Conservation (phyloP, 30 jellyfish, hydroid and myxozoan species). For the Sanderia malayensis region DNA sequence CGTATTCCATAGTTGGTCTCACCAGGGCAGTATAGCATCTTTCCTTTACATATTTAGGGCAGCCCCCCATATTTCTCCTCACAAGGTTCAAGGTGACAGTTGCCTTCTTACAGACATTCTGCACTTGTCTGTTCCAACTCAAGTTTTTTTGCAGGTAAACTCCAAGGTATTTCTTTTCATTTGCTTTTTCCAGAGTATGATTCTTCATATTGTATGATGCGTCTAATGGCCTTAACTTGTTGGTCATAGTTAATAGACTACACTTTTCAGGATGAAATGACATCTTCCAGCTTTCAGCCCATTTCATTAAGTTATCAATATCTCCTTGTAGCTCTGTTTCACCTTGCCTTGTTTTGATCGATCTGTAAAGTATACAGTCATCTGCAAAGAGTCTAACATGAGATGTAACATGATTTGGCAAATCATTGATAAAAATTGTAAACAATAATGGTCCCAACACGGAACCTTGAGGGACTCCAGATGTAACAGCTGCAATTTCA, state of each 20-base stretch:
- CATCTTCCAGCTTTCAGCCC: conserved; percentile 33
- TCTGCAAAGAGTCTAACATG: conserved; percentile 22
- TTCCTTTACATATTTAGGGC: conserved; percentile 10
- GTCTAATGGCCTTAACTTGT: conserved; percentile 26
- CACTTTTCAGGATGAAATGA: conserved; percentile 25
- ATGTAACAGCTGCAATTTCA: too few relatives aligned
- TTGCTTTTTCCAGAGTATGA: too few relatives aligned
- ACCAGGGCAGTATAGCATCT: conserved; percentile 39
- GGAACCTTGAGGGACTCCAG: conserved; percentile 52
- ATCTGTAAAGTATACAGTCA: conserved; percentile 15
- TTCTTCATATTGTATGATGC: conserved; percentile 31
- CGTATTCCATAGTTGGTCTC: conserved; percentile 44
- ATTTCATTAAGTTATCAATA: conserved; percentile 10
- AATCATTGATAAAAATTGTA: conserved; percentile 19
- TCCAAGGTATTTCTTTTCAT: conserved; percentile 23
- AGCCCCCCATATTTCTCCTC: conserved; percentile 37
- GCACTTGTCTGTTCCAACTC: conserved; percentile 41
- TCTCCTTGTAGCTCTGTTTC: too few relatives aligned
- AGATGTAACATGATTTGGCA: conserved; percentile 32
- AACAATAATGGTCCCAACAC: conserved; percentile 45
- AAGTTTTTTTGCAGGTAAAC: not conserved
- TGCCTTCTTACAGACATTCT: conserved; percentile 24
- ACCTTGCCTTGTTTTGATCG: too few relatives aligned
- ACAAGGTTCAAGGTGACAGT: conserved; percentile 30
- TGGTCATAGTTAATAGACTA: conserved; percentile 9